A percentile compares a stretch with the other conserved stretches of the same genome.
Evolutionary conservation across 2,113 vertebrate genomes (phyloP).

Genomic region (Vidua chalybeata): DNA sequence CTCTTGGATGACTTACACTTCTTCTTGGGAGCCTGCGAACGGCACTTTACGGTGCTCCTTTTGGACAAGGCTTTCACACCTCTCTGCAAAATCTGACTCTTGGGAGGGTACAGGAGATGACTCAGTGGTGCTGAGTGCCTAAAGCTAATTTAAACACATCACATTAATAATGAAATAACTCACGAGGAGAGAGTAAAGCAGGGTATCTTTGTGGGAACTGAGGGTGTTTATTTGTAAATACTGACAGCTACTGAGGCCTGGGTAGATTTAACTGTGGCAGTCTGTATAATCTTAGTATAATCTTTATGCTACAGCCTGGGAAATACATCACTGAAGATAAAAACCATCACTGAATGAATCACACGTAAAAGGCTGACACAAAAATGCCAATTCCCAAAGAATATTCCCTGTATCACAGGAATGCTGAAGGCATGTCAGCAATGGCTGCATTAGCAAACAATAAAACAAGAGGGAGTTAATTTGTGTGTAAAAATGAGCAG

Average conservation of each 20-base stretch:
- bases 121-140: not conserved
- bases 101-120: not conserved
- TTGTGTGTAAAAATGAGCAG: not conserved
- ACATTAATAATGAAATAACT: not conserved
- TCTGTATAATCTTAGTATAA: not conserved
- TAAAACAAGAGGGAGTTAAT: not conserved
- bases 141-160: not conserved
- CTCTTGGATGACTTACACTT: not conserved
- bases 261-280: not conserved
- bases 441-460: not conserved
- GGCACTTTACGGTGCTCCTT: fast-evolving
- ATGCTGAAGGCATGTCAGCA: not conserved
- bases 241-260: not conserved
- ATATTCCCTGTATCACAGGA: not conserved
- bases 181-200: not conserved
- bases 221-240: not conserved
- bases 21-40: not conserved
- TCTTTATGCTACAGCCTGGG: not conserved
- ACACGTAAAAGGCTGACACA: not conserved
- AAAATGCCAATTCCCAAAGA: not conserved
- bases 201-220: not conserved
- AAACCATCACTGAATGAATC: not conserved
- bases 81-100: not conserved
- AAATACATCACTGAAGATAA: not conserved
- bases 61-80: not conserved